Evolutionary conservation across 2,888 invertebrate species (phyloP).

Genomic region (Cosmia pyralina): DNA sequence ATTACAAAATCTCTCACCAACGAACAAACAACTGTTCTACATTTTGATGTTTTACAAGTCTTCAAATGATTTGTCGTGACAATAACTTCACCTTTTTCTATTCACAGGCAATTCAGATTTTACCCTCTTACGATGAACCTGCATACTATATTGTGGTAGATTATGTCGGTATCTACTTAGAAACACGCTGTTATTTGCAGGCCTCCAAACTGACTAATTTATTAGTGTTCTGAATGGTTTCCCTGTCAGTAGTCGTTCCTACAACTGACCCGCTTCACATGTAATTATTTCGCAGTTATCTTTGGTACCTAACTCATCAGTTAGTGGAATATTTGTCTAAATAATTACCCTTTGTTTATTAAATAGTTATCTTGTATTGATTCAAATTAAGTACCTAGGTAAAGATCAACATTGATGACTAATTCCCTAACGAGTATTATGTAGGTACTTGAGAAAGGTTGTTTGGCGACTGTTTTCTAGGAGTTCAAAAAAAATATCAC

Average conservation of each 20-base stretch:
- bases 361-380: conserved; percentile 30
- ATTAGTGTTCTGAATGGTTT: conserved; percentile 49
- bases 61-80: not conserved
- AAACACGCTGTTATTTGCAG: not conserved
- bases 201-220: conserved; percentile 43
- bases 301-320: conserved; percentile 15
- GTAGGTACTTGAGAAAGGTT: not conserved
- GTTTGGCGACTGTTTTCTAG: not conserved
- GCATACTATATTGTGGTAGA: not conserved
- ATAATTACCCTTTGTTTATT: conserved; percentile 30
- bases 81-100: not conserved
- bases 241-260: conserved; percentile 25
- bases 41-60: not conserved
- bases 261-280: conserved; percentile 37
- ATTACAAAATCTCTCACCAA: not conserved
- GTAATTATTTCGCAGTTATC: conserved; percentile 45
- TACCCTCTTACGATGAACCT: not conserved
- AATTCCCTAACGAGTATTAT: conserved; percentile 7
- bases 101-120: not conserved
- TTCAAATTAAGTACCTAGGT: conserved; percentile 11
- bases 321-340: conserved; percentile 27
- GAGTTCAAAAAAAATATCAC: not conserved
- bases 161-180: no score
- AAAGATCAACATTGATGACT: conserved; percentile 1
- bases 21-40: not conserved